Conservation (phyloP, 2,888 invertebrate genomes). For the Caenorhabditis sp. region DNA sequence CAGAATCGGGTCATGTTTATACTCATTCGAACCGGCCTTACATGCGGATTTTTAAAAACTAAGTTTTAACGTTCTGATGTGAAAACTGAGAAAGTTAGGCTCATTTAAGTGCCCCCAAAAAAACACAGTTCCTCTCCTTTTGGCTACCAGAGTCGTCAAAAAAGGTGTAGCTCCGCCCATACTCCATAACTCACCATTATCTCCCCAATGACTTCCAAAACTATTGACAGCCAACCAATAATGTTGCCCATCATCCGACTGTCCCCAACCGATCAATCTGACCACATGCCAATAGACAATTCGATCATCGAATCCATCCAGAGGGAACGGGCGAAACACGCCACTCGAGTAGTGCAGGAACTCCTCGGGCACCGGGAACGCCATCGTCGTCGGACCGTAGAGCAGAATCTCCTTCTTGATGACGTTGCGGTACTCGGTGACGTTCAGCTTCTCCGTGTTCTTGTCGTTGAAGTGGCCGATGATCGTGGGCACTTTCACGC, state of each 20-base stretch:
- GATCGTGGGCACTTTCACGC: conserved; percentile 79
- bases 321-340: conserved; percentile 81
- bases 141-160: too few relatives aligned
- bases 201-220: conserved; percentile 82
- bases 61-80: too few relatives aligned
- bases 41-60: too few relatives aligned
- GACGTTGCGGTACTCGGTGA: conserved; percentile 76
- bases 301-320: conserved; percentile 79
- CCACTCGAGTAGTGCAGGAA: conserved; percentile 81
- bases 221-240: conserved; percentile 82
- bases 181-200: conserved; percentile 80
- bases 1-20: too few relatives aligned
- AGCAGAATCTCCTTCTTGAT: conserved; percentile 80
- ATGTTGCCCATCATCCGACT: conserved; percentile 76
- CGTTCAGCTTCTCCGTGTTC: conserved; percentile 69
- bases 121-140: too few relatives aligned
- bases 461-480: conserved; percentile 82
- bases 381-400: conserved; percentile 82
- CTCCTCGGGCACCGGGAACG: conserved; percentile 82
- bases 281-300: conserved; percentile 83
- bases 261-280: conserved; percentile 82
- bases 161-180: too few relatives aligned
- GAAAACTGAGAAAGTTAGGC: too few relatives aligned
- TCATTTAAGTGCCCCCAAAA: too few relatives aligned
- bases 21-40: too few relatives aligned